Percentiles rank a stretch among this genome's conserved stretches.
These are phyloP conservation scores for Corynorhinus townsendii DNA, from an alignment of 2,113 vertebrate genomes.

Conservation along the genomic window DNA sequence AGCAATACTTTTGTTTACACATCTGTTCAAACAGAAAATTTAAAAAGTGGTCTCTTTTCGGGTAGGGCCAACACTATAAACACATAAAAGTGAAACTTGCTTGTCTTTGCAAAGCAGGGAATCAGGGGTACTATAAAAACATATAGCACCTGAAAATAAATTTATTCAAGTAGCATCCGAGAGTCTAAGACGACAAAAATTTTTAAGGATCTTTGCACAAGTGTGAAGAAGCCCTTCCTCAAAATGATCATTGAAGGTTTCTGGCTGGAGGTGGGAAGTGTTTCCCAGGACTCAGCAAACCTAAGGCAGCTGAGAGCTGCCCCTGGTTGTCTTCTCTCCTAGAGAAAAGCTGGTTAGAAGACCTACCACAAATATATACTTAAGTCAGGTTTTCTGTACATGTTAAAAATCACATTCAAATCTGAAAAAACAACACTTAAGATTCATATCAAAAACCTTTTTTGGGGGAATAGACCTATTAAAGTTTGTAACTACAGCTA, in stretches of 20 bases:
- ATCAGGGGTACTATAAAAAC: slow-evolving; percentile 55
- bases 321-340: slow-evolving; percentile 31
- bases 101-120: slow-evolving; percentile 68
- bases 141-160: slow-evolving; percentile 60
- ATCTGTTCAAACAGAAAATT: slow-evolving; percentile 76
- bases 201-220: slow-evolving; percentile 33
- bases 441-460: slow-evolving; percentile 8
- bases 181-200: slow-evolving; percentile 45
- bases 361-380: slow-evolving; percentile 43
- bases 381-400: slow-evolving; percentile 26
- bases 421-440: slow-evolving; percentile 11
- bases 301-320: neutral
- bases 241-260: slow-evolving; percentile 53
- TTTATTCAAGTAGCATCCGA: slow-evolving; percentile 53
- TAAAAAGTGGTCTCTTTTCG: slow-evolving; percentile 59
- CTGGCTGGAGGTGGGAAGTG: slow-evolving; percentile 39
- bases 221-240: slow-evolving; percentile 45
- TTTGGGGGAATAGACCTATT: neutral
- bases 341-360: slow-evolving; percentile 52
- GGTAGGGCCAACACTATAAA: slow-evolving; percentile 70
- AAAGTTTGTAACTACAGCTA: neutral
- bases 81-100: slow-evolving; percentile 55
- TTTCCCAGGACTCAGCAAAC: slow-evolving; percentile 54
- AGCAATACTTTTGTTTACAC: slow-evolving; percentile 66
- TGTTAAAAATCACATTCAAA: neutral